These are phyloP conservation scores for Oncorhynchus kisutch DNA, from an alignment of 2,113 vertebrate genomes.

Conservation along the genomic window DNA sequence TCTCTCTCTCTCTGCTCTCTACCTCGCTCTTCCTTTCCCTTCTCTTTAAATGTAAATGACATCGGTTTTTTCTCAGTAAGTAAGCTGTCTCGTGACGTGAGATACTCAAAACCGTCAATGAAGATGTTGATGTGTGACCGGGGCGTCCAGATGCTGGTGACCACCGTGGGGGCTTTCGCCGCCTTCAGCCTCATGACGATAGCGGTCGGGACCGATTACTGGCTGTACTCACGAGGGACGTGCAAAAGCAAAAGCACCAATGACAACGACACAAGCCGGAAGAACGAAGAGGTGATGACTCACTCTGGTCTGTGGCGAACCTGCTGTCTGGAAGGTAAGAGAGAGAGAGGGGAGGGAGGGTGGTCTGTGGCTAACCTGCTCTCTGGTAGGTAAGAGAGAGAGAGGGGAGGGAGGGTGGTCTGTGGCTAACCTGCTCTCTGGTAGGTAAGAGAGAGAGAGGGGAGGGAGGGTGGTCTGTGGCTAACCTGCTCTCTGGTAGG, in stretches of 20 bases:
- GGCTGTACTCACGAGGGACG: slow-evolving; percentile 95
- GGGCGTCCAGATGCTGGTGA: slow-evolving; percentile 97
- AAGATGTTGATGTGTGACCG: slow-evolving; percentile 96
- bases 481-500: too few relatives aligned
- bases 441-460: too few relatives aligned
- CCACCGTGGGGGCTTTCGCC: slow-evolving; percentile 96
- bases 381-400: too few relatives aligned
- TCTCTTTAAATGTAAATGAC: not conserved
- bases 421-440: too few relatives aligned
- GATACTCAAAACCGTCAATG: slow-evolving; percentile 30
- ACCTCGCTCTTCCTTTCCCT: slow-evolving; percentile 67
- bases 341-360: too few relatives aligned
- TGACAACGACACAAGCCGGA: slow-evolving; percentile 96
- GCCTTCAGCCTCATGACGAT: slow-evolving; percentile 99
- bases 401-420: too few relatives aligned
- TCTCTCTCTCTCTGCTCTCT: slow-evolving; percentile 11
- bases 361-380: too few relatives aligned
- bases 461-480: too few relatives aligned
- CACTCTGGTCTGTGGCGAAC: slow-evolving; percentile 71
- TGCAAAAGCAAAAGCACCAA: slow-evolving; percentile 87
- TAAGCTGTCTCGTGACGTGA: not conserved
- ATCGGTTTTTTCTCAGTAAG: slow-evolving; percentile 2
- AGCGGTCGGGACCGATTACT: slow-evolving; percentile 98
- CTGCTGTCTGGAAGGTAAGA: too few relatives aligned
- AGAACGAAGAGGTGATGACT: slow-evolving; percentile 99